Conservation (phyloP, 2,888 invertebrate species). For the Prosopocoilus inquinatus region DNA sequence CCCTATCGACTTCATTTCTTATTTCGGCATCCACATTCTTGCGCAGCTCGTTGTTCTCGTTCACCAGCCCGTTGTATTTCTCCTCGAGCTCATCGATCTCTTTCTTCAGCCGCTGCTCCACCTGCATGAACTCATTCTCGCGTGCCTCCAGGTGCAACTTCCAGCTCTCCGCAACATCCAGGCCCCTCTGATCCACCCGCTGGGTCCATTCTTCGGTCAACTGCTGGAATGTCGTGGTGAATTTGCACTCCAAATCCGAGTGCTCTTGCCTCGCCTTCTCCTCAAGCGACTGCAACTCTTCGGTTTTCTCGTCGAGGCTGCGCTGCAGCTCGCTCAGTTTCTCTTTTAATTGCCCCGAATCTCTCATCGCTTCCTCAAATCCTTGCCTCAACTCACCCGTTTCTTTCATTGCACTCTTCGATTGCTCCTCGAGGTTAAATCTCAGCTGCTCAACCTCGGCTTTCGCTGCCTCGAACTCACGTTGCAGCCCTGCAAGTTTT, state of each 20-base stretch:
- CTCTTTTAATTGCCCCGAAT: slow-evolving; percentile 20
- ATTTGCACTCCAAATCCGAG: slow-evolving; percentile 44
- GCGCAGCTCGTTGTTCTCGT: slow-evolving; percentile 48
- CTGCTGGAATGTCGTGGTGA: slow-evolving; percentile 30
- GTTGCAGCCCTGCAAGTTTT: no score
- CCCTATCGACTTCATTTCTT: slow-evolving; percentile 44
- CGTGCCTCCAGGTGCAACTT: slow-evolving; percentile 65
- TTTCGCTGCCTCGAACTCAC: no score
- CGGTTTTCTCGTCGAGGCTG: slow-evolving; percentile 14
- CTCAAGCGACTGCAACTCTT: slow-evolving; percentile 34
- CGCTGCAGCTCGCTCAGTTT: not conserved
- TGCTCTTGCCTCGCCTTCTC: slow-evolving; percentile 40
- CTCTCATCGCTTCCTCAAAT: no score
- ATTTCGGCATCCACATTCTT: slow-evolving; percentile 48
- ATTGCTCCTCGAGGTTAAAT: not conserved
- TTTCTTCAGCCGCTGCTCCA: slow-evolving; percentile 53
- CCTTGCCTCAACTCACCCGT: not conserved
- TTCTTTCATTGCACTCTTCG: slow-evolving; percentile 9
- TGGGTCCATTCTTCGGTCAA: slow-evolving; percentile 51
- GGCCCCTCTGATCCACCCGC: slow-evolving; percentile 64
- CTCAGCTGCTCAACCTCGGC: no score
- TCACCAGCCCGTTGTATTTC: slow-evolving; percentile 44
- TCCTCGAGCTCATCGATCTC: slow-evolving; percentile 55
- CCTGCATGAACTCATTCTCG: slow-evolving; percentile 60
- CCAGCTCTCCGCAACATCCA: slow-evolving; percentile 69